Evolutionary conservation across 2,797 vertebrate genomes (phyloP).

Genomic region (Nasua narica): DNA sequence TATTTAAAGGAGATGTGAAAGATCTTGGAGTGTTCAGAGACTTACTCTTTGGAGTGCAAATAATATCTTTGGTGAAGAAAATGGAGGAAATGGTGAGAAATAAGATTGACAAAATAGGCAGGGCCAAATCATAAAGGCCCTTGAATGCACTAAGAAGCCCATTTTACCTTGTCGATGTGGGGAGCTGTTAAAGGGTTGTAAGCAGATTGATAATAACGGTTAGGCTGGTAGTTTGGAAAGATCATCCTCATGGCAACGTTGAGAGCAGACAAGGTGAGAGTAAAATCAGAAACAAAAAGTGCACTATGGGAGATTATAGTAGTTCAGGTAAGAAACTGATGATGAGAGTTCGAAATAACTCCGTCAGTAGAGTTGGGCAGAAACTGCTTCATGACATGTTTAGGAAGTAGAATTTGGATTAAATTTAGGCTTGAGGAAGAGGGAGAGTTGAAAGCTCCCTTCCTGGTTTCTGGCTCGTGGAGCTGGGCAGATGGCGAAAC

Average conservation of each 20-base stretch:
- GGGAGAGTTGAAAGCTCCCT: background rate
- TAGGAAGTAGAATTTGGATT: conserved; percentile 22
- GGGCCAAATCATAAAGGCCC: background rate
- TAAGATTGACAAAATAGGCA: background rate
- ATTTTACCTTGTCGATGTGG: background rate
- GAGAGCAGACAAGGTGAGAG: background rate
- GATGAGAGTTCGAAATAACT: conserved; percentile 15
- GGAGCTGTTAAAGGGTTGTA: background rate
- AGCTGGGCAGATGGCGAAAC: background rate
- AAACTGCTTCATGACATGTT: background rate
- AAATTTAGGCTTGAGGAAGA: background rate
- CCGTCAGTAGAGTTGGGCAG: background rate
- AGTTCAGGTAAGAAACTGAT: background rate
- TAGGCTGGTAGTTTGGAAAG: background rate
- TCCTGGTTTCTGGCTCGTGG: background rate
- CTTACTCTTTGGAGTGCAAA: background rate
- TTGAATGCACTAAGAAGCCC: background rate
- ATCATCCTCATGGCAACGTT: background rate
- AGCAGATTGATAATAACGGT: background rate
- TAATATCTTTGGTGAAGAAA: background rate
- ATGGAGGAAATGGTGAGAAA: background rate
- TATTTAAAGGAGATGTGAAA: background rate
- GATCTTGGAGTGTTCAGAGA: background rate
- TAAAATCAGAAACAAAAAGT: conserved; percentile 8
- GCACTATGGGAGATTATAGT: background rate